These are phyloP conservation scores for Monopterus albus DNA, from an alignment of 2,113 vertebrate species.

Conservation along the genomic window DNA sequence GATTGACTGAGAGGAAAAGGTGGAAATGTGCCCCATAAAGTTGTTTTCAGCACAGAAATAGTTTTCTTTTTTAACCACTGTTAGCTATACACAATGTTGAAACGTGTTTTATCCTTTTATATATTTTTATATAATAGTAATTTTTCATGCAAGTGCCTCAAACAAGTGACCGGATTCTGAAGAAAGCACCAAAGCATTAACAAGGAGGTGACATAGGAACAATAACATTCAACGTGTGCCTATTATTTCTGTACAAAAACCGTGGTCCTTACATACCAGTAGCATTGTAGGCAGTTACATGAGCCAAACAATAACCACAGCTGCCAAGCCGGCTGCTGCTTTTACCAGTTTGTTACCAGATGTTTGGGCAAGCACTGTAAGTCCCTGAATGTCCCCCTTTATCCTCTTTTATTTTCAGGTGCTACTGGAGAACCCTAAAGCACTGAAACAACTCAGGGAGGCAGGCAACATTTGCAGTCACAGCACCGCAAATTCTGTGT, in stretches of 20 bases:
- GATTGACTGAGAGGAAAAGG: constrained; percentile 73
- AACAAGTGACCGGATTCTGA: background rate
- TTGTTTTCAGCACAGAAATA: constrained; percentile 37
- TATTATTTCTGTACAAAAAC: constrained; percentile 50
- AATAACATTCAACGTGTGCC: constrained; percentile 3
- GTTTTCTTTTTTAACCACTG: too few relatives aligned
- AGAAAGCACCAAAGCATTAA: constrained; percentile 16
- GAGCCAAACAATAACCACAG: constrained; percentile 47
- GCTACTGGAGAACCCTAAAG: constrained; percentile 35
- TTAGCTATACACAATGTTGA: too few relatives aligned
- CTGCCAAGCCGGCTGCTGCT: constrained; percentile 51
- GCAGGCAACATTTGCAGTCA: constrained; percentile 45
- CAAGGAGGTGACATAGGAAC: background rate
- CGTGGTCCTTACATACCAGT: constrained; percentile 25
- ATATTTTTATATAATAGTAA: too few relatives aligned
- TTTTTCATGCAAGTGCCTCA: too few relatives aligned
- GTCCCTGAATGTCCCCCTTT: constrained; percentile 28
- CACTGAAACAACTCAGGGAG: constrained; percentile 24
- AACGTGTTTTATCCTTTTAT: too few relatives aligned
- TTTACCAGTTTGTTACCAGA: constrained; percentile 61
- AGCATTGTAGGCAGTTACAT: constrained; percentile 33
- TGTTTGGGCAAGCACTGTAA: constrained; percentile 39
- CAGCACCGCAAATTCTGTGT: constrained; percentile 50
- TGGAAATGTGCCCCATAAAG: constrained; percentile 63
- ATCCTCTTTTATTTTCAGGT: constrained; percentile 51